A percentile compares a stretch with the other conserved stretches of the same genome.
Evolutionary conservation across 2,113 vertebrate genomes (phyloP).

Genomic region (Lipotes vexillifer): DNA sequence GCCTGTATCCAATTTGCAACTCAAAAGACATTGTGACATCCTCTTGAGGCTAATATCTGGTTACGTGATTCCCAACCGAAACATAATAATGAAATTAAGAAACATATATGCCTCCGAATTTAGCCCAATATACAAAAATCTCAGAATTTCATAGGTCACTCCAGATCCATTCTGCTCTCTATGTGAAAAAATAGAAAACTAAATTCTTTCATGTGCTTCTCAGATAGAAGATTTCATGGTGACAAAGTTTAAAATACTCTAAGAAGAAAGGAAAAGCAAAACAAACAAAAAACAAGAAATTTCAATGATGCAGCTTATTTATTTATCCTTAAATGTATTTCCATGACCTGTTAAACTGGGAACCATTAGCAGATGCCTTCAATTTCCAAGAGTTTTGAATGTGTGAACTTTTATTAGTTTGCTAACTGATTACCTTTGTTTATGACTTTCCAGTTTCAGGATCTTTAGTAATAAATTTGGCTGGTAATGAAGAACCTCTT

Average conservation of each 20-base stretch:
- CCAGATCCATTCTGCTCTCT: background rate
- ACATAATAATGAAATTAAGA: background rate
- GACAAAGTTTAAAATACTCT: background rate
- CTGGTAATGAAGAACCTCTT: background rate
- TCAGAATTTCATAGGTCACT: background rate
- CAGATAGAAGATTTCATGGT: background rate
- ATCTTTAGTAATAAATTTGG: constrained; percentile 1
- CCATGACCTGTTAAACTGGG: background rate
- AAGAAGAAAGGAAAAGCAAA: background rate
- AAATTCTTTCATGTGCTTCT: background rate
- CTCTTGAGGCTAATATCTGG: background rate
- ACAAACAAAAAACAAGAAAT: background rate
- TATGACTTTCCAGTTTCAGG: background rate
- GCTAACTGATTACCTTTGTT: constrained; percentile 3
- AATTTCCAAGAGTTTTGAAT: background rate
- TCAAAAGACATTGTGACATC: background rate
- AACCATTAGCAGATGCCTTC: background rate
- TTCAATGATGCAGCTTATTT: background rate
- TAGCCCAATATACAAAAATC: background rate
- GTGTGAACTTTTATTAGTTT: background rate
- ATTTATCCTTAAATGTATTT: constrained; percentile 23
- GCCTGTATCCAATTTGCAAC: background rate
- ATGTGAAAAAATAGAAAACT: background rate
- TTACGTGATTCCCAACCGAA: background rate
- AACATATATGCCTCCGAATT: background rate